phyloP scores from a whole-genome alignment of 1,140 invertebrate genomes.

The Rhyacophila brunnea region DNA sequence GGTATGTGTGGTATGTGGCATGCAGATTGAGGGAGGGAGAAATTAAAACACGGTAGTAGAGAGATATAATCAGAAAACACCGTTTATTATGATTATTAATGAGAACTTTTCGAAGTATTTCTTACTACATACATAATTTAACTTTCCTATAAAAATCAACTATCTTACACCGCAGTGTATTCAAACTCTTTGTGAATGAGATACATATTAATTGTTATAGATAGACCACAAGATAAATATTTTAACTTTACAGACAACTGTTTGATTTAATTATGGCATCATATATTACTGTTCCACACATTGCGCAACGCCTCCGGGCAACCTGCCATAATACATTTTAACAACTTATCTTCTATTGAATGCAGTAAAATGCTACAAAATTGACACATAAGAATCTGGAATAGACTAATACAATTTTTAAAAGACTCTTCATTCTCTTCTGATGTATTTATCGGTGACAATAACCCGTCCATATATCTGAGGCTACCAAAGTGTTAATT shows the following conservation, averaged over 20 bases:
- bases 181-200: constrained; percentile 8
- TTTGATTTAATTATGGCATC: constrained; percentile 7
- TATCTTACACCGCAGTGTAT: constrained; percentile 30
- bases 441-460: background rate
- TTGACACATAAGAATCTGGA: constrained; percentile 60
- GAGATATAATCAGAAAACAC: constrained; percentile 53
- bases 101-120: constrained; percentile 57
- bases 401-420: constrained; percentile 46
- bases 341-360: constrained; percentile 34
- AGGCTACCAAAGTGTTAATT: no score
- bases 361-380: constrained; percentile 48
- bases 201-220: constrained; percentile 1
- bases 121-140: constrained; percentile 54
- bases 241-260: constrained; percentile 20
- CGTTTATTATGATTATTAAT: constrained; percentile 58
- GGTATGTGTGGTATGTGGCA: no score
- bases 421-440: constrained; percentile 13
- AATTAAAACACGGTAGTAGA: constrained; percentile 31
- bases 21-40: background rate
- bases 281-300: background rate
- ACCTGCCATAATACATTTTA: constrained; percentile 20
- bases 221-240: background rate
- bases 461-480: no score
- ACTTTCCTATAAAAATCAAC: constrained; percentile 36
- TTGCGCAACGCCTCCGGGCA: constrained; percentile 1